Evolutionary conservation across 2,888 invertebrate species (phyloP).

Genomic region (Lutraria lutraria): DNA sequence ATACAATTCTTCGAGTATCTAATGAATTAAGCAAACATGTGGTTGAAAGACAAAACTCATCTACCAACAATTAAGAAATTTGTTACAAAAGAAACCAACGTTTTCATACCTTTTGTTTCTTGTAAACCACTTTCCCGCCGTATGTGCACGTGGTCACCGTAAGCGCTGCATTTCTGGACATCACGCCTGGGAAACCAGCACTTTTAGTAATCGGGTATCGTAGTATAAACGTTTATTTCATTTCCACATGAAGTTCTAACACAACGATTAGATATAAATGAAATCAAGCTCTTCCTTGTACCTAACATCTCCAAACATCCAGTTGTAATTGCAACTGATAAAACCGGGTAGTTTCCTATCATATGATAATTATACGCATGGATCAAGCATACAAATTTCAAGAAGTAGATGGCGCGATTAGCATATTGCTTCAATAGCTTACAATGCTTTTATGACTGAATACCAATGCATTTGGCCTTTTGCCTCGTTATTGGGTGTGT

Average conservation of each 20-base stretch:
- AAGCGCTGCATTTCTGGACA: constrained; percentile 11
- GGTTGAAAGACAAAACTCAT: too few species aligned
- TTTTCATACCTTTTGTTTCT: constrained; percentile 14
- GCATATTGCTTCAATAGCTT: not conserved
- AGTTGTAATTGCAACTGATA: not conserved
- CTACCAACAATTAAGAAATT: too few species aligned
- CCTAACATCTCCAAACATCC: not conserved
- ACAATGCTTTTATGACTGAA: not conserved
- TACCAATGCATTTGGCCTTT: constrained; percentile 12
- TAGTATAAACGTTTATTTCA: not conserved
- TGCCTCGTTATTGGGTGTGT: constrained; percentile 4
- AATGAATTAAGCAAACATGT: too few species aligned
- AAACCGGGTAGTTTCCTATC: not conserved
- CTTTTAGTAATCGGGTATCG: not conserved
- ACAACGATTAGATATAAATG: not conserved
- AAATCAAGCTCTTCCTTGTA: not conserved
- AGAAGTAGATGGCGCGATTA: not conserved
- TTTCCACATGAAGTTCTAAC: not conserved
- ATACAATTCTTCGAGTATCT: too few species aligned
- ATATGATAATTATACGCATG: not conserved
- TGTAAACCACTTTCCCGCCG: constrained; percentile 11
- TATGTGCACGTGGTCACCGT: not conserved
- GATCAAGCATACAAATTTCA: not conserved
- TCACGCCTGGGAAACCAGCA: not conserved
- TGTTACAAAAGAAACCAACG: too few species aligned